phyloP scores from a whole-genome alignment of 2,888 invertebrate genomes.

The Serrognathus titanus region DNA sequence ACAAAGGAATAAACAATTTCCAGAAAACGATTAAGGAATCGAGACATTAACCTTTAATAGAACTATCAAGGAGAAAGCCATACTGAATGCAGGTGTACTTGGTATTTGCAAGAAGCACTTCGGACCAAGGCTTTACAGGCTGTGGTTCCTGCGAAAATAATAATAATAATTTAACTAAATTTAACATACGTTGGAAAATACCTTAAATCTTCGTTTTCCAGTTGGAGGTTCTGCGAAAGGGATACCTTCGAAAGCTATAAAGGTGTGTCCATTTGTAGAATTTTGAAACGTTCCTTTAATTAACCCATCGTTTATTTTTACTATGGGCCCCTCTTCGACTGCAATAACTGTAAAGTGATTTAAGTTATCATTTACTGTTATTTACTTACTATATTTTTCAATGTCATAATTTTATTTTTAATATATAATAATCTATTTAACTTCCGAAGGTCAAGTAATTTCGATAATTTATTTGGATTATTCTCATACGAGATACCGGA shows the following conservation, averaged over 20 bases:
- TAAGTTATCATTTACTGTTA: no score
- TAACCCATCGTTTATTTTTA: conserved; percentile 11
- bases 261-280: conserved; percentile 9
- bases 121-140: conserved; percentile 34
- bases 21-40: no score
- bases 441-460: no score
- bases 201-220: conserved; percentile 10
- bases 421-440: no score
- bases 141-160: conserved; percentile 28
- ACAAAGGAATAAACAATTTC: background rate
- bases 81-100: conserved; percentile 33
- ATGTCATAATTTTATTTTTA: no score
- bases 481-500: no score
- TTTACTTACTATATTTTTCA: no score
- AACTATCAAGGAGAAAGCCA: background rate
- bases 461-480: no score
- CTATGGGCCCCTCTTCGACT: background rate
- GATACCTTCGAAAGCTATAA: conserved; percentile 14
- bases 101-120: conserved; percentile 30
- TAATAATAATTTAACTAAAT: no score
- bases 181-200: background rate
- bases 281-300: conserved; percentile 4
- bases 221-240: conserved; percentile 13
- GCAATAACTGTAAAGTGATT: background rate
- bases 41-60: background rate